A percentile compares a stretch with the other conserved stretches of the same genome.
These are phyloP conservation scores for Micromesistius poutassou DNA, from an alignment of 2,797 vertebrate genomes.

Conservation along the genomic window DNA sequence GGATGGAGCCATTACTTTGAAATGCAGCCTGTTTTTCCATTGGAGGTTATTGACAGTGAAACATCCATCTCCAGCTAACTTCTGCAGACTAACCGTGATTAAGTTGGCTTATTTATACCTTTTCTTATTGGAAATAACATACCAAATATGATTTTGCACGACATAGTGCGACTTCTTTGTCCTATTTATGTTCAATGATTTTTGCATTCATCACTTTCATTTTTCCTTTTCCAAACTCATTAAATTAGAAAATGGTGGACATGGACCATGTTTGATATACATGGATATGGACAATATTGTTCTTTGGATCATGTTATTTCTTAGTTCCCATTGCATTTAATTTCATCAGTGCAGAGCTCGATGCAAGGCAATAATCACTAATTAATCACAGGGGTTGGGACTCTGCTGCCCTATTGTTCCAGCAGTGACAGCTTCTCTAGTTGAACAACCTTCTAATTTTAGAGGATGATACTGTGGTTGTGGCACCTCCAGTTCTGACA, in stretches of 20 bases:
- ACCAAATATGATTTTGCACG: neutral
- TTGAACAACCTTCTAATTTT: neutral
- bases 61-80: conserved; percentile 17
- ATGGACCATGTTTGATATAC: neutral
- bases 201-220: neutral
- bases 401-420: neutral
- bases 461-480: neutral
- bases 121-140: neutral
- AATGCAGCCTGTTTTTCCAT: conserved; percentile 38
- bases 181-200: neutral
- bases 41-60: conserved; percentile 40
- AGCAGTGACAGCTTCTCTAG: neutral
- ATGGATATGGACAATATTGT: neutral
- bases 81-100: conserved; percentile 37
- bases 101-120: neutral
- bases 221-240: neutral
- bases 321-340: neutral
- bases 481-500: neutral
- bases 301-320: neutral
- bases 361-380: conserved; percentile 1
- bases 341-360: neutral
- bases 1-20: conserved; percentile 41
- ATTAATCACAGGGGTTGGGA: neutral
- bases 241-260: neutral
- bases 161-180: neutral